phyloP scores from a whole-genome alignment of 2,888 invertebrate species.

The Didymodactylos carnosus region DNA sequence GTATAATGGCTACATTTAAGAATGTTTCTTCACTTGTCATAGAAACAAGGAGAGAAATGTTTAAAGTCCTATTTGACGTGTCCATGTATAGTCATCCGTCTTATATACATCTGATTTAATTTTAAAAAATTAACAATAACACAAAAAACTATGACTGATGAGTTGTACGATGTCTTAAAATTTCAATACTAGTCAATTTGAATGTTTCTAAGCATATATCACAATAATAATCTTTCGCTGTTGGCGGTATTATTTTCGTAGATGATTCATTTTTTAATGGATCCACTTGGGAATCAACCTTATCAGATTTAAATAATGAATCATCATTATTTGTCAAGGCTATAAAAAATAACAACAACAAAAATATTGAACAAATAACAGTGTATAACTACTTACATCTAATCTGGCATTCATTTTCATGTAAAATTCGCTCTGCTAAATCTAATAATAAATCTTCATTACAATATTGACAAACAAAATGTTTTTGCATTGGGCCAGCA shows the following conservation, averaged over 20 bases:
- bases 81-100: no score
- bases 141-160: no score
- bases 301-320: not conserved
- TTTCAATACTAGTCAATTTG: not conserved
- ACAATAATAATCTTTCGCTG: not conserved
- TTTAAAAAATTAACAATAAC: no score
- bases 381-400: not conserved
- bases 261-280: not conserved
- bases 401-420: conserved; percentile 10
- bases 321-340: not conserved
- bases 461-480: conserved; percentile 9
- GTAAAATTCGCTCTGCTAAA: conserved; percentile 5
- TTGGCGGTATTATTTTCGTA: not conserved
- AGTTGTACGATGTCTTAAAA: not conserved
- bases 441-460: conserved; percentile 7
- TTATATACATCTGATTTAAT: no score
- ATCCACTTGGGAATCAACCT: not conserved
- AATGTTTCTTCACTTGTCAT: no score
- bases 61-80: no score
- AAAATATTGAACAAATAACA: not conserved
- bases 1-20: no score
- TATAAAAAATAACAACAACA: not conserved
- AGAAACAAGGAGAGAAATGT: no score
- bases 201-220: not conserved
- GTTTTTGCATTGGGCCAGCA: conserved; percentile 3